Evolutionary conservation across 2,888 invertebrate genomes (phyloP).

Genomic region (Synergus itoensis): DNA sequence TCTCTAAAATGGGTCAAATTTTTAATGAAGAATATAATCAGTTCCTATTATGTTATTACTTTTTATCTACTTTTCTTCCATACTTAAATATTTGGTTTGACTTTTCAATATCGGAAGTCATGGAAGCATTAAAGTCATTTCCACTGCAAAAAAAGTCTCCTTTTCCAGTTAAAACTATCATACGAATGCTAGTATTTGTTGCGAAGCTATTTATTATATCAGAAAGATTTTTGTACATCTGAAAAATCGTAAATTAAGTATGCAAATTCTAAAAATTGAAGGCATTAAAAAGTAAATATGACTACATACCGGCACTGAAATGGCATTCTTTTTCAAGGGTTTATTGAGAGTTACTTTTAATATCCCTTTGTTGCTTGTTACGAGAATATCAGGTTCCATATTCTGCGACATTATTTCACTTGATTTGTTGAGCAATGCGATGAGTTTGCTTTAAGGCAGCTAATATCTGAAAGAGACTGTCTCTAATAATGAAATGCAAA

Average conservation of each 20-base stretch:
- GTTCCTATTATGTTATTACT: constrained; percentile 6
- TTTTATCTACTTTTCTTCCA: not conserved
- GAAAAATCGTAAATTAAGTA: constrained; percentile 5
- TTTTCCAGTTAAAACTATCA: constrained; percentile 88
- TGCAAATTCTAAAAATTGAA: not conserved
- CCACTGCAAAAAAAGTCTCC: constrained; percentile 93
- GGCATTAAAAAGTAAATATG: not conserved
- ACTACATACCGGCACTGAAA: constrained; percentile 77
- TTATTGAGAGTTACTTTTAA: constrained; percentile 85
- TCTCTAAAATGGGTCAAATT: constrained; percentile 78
- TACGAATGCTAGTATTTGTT: constrained; percentile 82
- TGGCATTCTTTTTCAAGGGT: constrained; percentile 89
- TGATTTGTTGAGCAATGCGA: not conserved
- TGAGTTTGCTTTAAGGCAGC: not conserved
- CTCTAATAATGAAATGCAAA: not conserved
- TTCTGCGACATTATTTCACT: constrained; percentile 21
- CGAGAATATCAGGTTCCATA: constrained; percentile 54
- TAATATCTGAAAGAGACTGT: not conserved
- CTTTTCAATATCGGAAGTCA: not conserved
- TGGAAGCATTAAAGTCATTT: constrained; percentile 82
- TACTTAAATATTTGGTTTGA: constrained; percentile 33
- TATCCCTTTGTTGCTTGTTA: constrained; percentile 78
- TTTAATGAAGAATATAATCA: constrained; percentile 68
- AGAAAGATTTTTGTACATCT: constrained; percentile 85
- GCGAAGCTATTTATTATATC: constrained; percentile 85